Conservation (phyloP, 2,888 invertebrate genomes). For the Drosophila nr. perissopoda region DNA sequence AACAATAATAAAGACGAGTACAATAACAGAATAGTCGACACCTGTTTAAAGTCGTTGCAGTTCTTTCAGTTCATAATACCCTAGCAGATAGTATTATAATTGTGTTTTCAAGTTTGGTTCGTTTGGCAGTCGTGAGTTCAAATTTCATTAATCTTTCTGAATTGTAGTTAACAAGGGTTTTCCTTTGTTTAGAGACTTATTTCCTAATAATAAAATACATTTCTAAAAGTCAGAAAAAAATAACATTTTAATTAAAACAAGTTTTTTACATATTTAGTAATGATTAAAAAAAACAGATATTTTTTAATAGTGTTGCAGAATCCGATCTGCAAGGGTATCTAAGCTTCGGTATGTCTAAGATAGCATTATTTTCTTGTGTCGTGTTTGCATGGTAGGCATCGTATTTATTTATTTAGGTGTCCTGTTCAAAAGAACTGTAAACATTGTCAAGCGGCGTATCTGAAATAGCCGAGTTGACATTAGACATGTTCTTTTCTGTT, state of each 20-base stretch:
- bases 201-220: not conserved
- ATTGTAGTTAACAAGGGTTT: not conserved
- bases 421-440: conserved; percentile 17
- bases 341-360: not conserved
- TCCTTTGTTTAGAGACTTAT: not conserved
- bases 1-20: conserved; percentile 6
- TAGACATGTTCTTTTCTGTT: conserved; percentile 3
- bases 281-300: not conserved
- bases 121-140: not conserved
- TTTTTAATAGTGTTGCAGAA: not conserved
- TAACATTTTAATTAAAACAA: too few species aligned
- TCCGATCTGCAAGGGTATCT: not conserved
- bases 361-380: not conserved
- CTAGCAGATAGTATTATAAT: not conserved
- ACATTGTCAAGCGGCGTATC: conserved; percentile 27
- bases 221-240: not conserved
- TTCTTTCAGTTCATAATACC: conserved; percentile 9
- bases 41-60: conserved; percentile 65
- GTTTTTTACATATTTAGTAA: too few species aligned
- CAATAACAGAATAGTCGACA: conserved; percentile 41
- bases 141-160: not conserved
- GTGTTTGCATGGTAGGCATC: conserved; percentile 45
- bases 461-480: conserved; percentile 26
- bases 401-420: conserved; percentile 57
- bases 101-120: not conserved